Percentiles rank a stretch among this genome's conserved stretches.
phyloP scores from a whole-genome alignment of 2,888 invertebrate species.

The Piscicola geometra region DNA sequence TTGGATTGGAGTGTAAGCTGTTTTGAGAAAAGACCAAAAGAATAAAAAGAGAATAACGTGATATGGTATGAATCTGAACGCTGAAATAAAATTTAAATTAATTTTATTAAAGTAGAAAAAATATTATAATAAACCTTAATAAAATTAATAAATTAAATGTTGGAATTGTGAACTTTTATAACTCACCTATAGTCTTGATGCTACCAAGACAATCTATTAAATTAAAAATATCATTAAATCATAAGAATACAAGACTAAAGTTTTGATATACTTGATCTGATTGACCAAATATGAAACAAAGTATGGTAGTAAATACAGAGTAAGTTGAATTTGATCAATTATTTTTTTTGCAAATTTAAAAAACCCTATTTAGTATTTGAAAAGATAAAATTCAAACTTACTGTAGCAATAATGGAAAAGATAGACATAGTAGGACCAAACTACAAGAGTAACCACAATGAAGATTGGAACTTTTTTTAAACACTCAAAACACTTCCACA shows the following conservation, averaged over 20 bases:
- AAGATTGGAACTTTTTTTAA: constrained; percentile 20
- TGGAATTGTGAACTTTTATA: not conserved
- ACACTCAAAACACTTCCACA: not conserved
- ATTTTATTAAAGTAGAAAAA: not conserved
- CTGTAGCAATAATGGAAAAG: constrained; percentile 12
- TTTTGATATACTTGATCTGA: not conserved
- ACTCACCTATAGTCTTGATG: not conserved
- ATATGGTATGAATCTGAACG: not conserved
- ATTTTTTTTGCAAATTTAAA: too few species aligned
- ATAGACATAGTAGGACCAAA: constrained; percentile 27
- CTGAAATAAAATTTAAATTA: not conserved
- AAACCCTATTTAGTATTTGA: too few species aligned
- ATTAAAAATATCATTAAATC: not conserved
- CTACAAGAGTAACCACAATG: not conserved
- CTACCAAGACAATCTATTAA: not conserved
- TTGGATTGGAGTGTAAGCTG: not conserved
- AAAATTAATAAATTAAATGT: too few species aligned
- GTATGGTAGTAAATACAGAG: too few species aligned
- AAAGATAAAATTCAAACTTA: too few species aligned
- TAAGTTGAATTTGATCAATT: too few species aligned
- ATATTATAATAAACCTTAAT: too few species aligned
- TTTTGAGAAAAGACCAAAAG: constrained; percentile 21
- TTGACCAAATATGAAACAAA: too few species aligned
- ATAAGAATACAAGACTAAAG: not conserved
- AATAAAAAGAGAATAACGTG: constrained; percentile 18